phyloP scores from a whole-genome alignment of 2,797 vertebrate species.

The Cheirogaleus major region DNA sequence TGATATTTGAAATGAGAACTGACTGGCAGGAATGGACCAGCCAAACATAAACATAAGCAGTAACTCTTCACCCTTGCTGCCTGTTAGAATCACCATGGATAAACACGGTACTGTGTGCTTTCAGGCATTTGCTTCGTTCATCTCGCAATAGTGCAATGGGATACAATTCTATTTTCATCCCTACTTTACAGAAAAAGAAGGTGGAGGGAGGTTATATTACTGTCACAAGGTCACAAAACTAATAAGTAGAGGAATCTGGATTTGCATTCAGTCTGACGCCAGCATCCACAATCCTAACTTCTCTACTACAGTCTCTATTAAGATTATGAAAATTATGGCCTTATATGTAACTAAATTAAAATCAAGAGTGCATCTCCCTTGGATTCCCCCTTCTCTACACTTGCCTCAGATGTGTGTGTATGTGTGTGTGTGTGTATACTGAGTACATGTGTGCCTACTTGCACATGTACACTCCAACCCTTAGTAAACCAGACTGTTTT shows the following conservation, averaged over 20 bases:
- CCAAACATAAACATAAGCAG: not conserved
- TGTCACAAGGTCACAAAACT: not conserved
- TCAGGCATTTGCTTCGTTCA: not conserved
- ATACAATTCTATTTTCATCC: not conserved
- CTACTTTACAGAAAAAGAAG: not conserved
- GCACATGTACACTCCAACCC: not conserved
- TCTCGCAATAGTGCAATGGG: not conserved
- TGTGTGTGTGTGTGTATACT: not conserved
- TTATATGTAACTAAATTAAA: constrained; percentile 25
- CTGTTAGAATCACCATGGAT: not conserved
- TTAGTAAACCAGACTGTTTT: not conserved
- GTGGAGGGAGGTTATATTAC: not conserved
- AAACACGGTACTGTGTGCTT: not conserved
- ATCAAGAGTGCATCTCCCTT: not conserved
- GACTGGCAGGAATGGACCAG: not conserved
- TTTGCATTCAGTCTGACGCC: not conserved
- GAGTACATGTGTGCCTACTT: not conserved
- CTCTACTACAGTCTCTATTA: not conserved
- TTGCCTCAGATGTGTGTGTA: not conserved
- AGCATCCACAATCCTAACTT: not conserved
- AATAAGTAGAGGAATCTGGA: not conserved
- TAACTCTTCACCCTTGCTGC: not conserved
- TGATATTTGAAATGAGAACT: not conserved
- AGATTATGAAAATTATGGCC: not conserved
- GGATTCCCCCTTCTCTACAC: not conserved